Conservation (phyloP, 2,797 vertebrate genomes). For the Poliocrania exsul region DNA sequence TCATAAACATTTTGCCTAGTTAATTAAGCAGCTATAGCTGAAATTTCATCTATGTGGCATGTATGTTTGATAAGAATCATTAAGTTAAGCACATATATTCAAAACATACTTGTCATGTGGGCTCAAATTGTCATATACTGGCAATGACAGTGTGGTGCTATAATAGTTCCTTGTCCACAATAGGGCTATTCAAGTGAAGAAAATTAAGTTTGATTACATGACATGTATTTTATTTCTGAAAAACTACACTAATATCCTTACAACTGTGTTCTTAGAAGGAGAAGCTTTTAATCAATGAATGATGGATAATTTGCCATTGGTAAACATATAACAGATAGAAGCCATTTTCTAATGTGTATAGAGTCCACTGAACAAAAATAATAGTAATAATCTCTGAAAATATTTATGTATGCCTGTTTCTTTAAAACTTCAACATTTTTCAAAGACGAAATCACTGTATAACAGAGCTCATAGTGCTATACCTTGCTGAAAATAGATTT, state of each 20-base stretch:
- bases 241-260: not conserved
- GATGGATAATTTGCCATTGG: not conserved
- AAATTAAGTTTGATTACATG: constrained; percentile 8
- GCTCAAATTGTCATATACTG: not conserved
- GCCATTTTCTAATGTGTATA: not conserved
- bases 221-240: constrained; percentile 25
- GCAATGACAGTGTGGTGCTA: not conserved
- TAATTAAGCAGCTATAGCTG: not conserved
- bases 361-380: not conserved
- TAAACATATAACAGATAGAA: not conserved
- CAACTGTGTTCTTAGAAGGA: not conserved
- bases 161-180: not conserved
- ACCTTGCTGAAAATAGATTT: constrained; percentile 24
- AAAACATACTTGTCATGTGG: not conserved
- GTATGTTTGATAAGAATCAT: not conserved
- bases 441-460: not conserved
- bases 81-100: not conserved
- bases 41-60: not conserved
- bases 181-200: not conserved
- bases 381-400: not conserved
- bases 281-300: not conserved
- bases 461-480: not conserved
- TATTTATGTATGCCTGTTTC: not conserved
- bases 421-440: not conserved
- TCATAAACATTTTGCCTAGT: not conserved